Evolutionary conservation across 2,797 vertebrate species (phyloP).

Genomic region (Pitangus sulphuratus): DNA sequence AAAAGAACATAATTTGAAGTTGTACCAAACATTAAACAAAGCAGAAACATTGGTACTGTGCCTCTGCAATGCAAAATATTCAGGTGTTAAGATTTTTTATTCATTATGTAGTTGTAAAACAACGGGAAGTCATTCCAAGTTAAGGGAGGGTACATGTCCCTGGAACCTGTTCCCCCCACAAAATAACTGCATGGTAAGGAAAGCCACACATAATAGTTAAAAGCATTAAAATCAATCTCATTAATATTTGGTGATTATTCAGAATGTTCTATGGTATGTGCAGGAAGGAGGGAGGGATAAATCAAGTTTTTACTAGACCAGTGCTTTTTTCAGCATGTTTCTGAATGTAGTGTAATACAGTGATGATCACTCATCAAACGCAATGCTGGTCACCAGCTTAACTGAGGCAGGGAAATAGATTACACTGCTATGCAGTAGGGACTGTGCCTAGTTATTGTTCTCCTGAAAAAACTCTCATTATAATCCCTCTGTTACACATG

Average conservation of each 20-base stretch:
- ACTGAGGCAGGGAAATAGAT: not conserved
- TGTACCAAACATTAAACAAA: not conserved
- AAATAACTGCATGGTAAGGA: not conserved
- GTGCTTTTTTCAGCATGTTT: not conserved
- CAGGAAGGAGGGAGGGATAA: not conserved
- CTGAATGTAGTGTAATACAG: not conserved
- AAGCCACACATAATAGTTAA: not conserved
- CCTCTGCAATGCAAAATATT: not conserved
- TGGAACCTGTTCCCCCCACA: not conserved
- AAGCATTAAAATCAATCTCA: not conserved
- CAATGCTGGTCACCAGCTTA: not conserved
- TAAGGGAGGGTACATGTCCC: not conserved
- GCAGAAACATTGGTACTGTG: not conserved
- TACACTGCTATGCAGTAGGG: not conserved
- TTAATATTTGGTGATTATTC: not conserved
- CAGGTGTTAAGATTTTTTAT: not conserved
- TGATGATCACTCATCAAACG: not conserved
- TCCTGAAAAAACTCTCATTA: not conserved
- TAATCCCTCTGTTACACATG: not conserved
- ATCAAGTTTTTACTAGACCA: not conserved
- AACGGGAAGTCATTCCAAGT: not conserved
- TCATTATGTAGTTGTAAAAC: not conserved
- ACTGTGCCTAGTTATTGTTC: not conserved
- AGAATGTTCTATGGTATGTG: not conserved
- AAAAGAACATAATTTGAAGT: not conserved